These are phyloP conservation scores for Apus apus DNA, from an alignment of 2,113 vertebrate genomes.

Conservation along the genomic window DNA sequence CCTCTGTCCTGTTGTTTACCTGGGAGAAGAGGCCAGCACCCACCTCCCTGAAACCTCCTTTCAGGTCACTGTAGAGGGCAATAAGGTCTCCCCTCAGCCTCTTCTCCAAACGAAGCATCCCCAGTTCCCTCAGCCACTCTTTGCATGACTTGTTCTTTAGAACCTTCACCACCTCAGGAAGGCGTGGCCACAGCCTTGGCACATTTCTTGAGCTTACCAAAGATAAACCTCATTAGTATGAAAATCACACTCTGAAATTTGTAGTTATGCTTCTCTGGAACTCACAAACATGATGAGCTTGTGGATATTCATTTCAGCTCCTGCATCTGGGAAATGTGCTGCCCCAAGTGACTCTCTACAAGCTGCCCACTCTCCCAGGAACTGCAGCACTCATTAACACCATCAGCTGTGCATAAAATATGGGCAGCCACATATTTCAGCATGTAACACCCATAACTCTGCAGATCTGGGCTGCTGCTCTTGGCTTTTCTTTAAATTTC, in stretches of 20 bases:
- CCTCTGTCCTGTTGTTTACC: too few species aligned
- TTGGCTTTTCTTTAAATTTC: neutral
- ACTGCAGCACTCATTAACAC: neutral
- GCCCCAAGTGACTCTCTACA: neutral
- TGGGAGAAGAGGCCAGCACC: too few species aligned
- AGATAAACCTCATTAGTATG: neutral
- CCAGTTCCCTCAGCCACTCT: too few species aligned
- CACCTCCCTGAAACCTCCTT: too few species aligned
- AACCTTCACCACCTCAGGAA: neutral
- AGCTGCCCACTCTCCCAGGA: neutral
- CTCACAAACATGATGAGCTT: fast-evolving
- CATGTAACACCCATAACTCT: neutral
- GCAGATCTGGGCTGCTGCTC: neutral
- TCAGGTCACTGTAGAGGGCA: too few species aligned
- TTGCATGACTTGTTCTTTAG: too few species aligned
- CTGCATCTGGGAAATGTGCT: neutral
- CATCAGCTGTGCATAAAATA: neutral
- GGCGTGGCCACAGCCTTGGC: neutral
- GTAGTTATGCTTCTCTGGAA: neutral
- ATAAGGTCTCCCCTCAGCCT: too few species aligned
- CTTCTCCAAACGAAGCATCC: too few species aligned
- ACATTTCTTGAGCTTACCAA: neutral
- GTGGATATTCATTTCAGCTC: neutral
- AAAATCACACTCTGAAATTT: neutral
- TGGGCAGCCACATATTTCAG: neutral